A percentile compares a stretch with the other conserved stretches of the same genome.
Evolutionary conservation across 2,797 vertebrate genomes (phyloP).

Genomic region (Chromis chromis): DNA sequence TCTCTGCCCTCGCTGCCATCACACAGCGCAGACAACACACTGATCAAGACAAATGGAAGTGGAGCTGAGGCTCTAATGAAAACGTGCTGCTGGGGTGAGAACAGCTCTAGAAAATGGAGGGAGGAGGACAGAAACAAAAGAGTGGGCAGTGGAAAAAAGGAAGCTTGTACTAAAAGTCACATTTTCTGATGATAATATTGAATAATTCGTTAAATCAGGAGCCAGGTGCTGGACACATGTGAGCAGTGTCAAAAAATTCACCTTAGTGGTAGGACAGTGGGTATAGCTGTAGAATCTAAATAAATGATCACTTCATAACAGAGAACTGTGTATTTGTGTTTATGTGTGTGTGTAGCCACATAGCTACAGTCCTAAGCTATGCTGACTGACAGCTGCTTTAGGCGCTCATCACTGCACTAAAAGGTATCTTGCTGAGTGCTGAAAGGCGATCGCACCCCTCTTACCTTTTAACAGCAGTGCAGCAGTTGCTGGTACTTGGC

Average conservation of each 20-base stretch:
- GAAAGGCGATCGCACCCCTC: conserved; percentile 32
- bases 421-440: conserved; percentile 23
- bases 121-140: neutral
- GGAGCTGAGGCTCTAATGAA: conserved; percentile 31
- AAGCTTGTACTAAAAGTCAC: conserved; percentile 14
- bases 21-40: conserved; percentile 28
- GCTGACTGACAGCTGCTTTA: conserved; percentile 44
- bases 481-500: conserved; percentile 41
- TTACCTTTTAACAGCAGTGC: conserved; percentile 23
- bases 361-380: conserved; percentile 6
- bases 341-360: conserved; percentile 15
- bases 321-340: conserved; percentile 17
- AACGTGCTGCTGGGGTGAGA: conserved; percentile 9
- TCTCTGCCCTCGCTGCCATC: conserved; percentile 20
- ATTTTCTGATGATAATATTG: conserved; percentile 26
- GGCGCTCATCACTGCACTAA: conserved; percentile 3
- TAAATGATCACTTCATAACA: conserved; percentile 57
- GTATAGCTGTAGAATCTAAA: conserved; percentile 53
- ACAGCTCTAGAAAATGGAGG: neutral
- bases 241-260: conserved; percentile 44
- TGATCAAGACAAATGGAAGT: conserved; percentile 49
- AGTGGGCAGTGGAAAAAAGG: neutral
- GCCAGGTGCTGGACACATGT: conserved; percentile 62
- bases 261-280: conserved; percentile 38
- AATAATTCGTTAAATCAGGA: conserved; percentile 48